Percentiles rank a stretch among this genome's conserved stretches.
Evolutionary conservation across 2,888 invertebrate species (phyloP).

Genomic region (Chymomyza amoena): DNA sequence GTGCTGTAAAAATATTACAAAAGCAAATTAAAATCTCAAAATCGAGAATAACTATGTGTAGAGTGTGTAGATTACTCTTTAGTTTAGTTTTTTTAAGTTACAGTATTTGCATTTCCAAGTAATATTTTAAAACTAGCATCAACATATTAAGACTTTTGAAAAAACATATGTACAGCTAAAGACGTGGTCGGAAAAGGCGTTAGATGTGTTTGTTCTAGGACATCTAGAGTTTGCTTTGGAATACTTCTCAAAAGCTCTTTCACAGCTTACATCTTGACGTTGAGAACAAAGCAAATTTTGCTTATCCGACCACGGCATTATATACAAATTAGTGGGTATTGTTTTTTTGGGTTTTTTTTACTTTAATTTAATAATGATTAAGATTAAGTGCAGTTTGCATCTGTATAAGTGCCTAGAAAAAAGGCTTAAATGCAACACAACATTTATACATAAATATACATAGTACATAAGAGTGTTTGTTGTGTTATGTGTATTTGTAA

Average conservation of each 20-base stretch:
- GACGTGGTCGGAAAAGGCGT: not conserved
- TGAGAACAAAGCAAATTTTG: not conserved
- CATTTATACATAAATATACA: slow-evolving; percentile 12
- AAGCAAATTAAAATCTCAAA: slow-evolving; percentile 41
- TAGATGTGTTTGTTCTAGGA: not conserved
- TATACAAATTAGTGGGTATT: not conserved
- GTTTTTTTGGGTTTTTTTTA: not conserved
- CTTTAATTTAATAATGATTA: not conserved
- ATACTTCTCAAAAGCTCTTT: not conserved
- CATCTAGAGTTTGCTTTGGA: too few species aligned
- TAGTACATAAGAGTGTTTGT: slow-evolving; percentile 5
- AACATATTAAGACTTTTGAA: slow-evolving; percentile 50
- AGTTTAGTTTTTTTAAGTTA: slow-evolving; percentile 8
- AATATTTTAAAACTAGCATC: slow-evolving; percentile 37
- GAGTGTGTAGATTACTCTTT: not conserved
- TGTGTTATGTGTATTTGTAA: slow-evolving; percentile 21
- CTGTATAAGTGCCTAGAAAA: not conserved
- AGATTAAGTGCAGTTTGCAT: not conserved
- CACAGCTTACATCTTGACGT: not conserved
- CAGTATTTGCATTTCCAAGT: slow-evolving; percentile 24
- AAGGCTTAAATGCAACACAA: not conserved
- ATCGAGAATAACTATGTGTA: slow-evolving; percentile 14
- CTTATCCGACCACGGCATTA: not conserved
- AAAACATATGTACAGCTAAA: slow-evolving; percentile 49
- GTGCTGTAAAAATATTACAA: slow-evolving; percentile 82